phyloP scores from a whole-genome alignment of 2,888 invertebrate genomes.

The Ectropis crepuscularia region DNA sequence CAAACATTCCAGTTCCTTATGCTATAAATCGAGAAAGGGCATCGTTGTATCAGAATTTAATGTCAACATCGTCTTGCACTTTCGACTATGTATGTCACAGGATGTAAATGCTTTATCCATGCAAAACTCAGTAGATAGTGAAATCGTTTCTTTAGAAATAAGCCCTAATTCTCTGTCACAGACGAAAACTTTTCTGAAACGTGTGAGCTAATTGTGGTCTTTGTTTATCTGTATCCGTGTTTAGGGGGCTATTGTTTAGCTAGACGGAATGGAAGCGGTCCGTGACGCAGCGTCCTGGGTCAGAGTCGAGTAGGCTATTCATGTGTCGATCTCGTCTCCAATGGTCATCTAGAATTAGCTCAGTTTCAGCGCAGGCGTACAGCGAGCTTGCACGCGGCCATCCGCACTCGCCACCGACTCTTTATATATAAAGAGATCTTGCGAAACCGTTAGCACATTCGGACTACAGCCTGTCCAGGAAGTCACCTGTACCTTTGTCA shows the following conservation, averaged over 20 bases:
- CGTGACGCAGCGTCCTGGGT: conserved; percentile 66
- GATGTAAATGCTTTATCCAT: conserved; percentile 1
- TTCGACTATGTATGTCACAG: conserved; percentile 23
- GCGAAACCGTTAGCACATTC: conserved; percentile 81
- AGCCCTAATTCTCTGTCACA: conserved; percentile 3
- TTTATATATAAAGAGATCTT: conserved; percentile 80
- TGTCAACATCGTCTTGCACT: conserved; percentile 24
- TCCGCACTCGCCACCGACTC: conserved; percentile 62
- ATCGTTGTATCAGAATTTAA: conserved; percentile 31
- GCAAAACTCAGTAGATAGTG: neutral
- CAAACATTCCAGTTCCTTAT: conserved; percentile 31
- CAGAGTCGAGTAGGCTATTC: conserved; percentile 65
- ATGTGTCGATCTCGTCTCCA: conserved; percentile 65
- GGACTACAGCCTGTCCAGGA: conserved; percentile 76
- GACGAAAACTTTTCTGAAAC: conserved; percentile 11
- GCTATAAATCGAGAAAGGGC: conserved; percentile 35
- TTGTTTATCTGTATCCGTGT: conserved; percentile 11
- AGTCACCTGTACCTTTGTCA: conserved; percentile 72
- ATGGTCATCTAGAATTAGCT: conserved; percentile 71
- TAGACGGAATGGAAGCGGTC: conserved; percentile 42
- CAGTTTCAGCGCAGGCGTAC: conserved; percentile 70
- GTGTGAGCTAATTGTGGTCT: conserved; percentile 21
- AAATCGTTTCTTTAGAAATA: conserved; percentile 7
- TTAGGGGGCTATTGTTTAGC: conserved; percentile 23
- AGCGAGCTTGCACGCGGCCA: conserved; percentile 60